phyloP scores from a whole-genome alignment of 2,888 invertebrate species.

The Celastrina argiolus region DNA sequence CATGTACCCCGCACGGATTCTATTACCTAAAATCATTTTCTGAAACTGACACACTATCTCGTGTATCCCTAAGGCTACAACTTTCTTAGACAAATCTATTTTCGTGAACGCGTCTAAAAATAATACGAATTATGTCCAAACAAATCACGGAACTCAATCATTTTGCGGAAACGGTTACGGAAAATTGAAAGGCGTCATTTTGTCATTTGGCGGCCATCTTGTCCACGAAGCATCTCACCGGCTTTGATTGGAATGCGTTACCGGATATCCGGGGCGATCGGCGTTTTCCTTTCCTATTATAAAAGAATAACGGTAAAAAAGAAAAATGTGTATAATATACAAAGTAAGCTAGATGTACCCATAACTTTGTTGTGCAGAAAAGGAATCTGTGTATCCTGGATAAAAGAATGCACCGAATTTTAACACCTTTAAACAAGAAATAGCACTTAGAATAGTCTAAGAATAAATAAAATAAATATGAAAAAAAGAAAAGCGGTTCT shows the following conservation, averaged over 20 bases:
- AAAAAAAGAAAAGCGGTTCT: no score
- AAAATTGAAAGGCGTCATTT: constrained; percentile 38
- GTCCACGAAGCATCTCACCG: constrained; percentile 54
- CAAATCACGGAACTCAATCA: constrained; percentile 29
- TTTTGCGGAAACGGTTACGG: constrained; percentile 31
- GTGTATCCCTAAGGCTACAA: neutral
- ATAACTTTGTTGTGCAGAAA: no score
- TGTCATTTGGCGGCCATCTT: constrained; percentile 61
- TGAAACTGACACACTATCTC: neutral
- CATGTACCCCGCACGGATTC: neutral
- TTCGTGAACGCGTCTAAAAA: constrained; percentile 7
- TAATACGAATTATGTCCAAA: constrained; percentile 8
- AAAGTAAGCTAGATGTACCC: no score
- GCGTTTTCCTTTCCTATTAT: constrained; percentile 39
- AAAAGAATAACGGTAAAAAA: constrained; percentile 24
- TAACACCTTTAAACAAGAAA: no score
- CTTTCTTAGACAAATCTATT: neutral
- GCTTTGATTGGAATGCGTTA: constrained; percentile 40
- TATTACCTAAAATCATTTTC: neutral
- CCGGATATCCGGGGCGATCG: constrained; percentile 38
- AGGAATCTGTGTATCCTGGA: no score
- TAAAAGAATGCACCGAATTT: no score
- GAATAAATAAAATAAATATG: no score
- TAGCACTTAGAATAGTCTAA: no score
- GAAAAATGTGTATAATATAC: no score